Percentiles rank a stretch among this genome's conserved stretches.
These are phyloP conservation scores for Cossypha heuglini DNA, from an alignment of 2,797 vertebrate species.

Conservation along the genomic window DNA sequence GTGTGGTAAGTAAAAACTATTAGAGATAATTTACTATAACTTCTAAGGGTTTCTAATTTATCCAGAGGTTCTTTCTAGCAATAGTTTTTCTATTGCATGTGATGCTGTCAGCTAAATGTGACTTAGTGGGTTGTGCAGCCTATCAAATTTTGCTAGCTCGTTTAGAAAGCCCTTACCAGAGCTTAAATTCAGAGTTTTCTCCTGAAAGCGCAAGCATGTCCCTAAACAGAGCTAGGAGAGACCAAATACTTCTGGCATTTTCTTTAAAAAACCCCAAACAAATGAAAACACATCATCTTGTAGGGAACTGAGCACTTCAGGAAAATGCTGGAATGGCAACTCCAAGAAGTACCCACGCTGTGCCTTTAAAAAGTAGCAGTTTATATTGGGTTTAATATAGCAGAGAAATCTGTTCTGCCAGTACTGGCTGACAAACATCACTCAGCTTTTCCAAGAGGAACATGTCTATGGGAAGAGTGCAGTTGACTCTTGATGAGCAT, in stretches of 20 bases:
- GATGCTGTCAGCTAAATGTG: neutral
- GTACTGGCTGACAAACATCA: slow-evolving; percentile 30
- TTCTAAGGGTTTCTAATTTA: neutral
- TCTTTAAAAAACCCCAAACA: neutral
- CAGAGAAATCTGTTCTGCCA: slow-evolving; percentile 41
- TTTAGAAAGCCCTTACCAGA: neutral
- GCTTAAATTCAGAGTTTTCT: neutral
- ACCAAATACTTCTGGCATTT: neutral
- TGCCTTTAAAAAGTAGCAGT: neutral
- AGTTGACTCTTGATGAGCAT: slow-evolving; percentile 24
- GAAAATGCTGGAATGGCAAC: neutral
- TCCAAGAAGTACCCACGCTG: neutral
- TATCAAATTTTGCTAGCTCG: neutral
- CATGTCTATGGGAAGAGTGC: neutral
- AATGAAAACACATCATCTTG: neutral
- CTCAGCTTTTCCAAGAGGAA: slow-evolving; percentile 37
- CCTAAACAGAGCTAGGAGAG: neutral
- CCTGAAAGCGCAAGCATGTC: neutral
- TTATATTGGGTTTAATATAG: slow-evolving; percentile 35
- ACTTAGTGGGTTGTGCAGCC: neutral
- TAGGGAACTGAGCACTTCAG: neutral
- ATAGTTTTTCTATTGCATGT: neutral
- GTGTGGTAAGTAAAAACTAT: neutral
- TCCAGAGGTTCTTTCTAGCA: neutral
- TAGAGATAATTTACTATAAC: neutral